Evolutionary conservation across 2,113 vertebrate genomes (phyloP).

Genomic region (Felis chaus): DNA sequence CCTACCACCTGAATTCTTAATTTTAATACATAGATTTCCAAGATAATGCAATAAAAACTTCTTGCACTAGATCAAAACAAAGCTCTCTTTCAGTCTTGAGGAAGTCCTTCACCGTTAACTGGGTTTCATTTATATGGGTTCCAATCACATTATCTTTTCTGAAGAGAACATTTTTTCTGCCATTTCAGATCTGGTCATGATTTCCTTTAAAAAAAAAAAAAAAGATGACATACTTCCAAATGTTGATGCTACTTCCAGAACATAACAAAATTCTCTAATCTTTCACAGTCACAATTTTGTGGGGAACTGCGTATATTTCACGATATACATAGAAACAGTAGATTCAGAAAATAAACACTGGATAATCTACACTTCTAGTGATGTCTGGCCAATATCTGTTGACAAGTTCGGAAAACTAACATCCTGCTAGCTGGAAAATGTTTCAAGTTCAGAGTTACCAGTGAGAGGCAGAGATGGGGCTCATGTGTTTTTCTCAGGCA

Average conservation of each 20-base stretch:
- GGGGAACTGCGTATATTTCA: not conserved
- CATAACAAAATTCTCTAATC: not conserved
- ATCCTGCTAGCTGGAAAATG: not conserved
- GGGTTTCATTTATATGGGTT: not conserved
- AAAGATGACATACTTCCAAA: not conserved
- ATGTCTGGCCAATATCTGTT: not conserved
- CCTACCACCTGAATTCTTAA: not conserved
- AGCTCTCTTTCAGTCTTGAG: not conserved
- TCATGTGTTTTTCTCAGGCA: not conserved
- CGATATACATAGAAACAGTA: not conserved
- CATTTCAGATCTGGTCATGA: slow-evolving; percentile 94
- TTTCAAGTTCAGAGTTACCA: not conserved
- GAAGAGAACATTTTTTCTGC: slow-evolving; percentile 89
- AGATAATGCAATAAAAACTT: not conserved
- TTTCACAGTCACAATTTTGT: not conserved
- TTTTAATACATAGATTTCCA: not conserved
- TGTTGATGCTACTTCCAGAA: not conserved
- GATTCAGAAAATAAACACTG: not conserved
- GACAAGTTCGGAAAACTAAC: not conserved
- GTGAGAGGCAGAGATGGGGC: not conserved
- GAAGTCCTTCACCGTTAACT: not conserved
- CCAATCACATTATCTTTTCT: slow-evolving; percentile 78
- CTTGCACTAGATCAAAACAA: not conserved
- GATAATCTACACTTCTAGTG: not conserved
- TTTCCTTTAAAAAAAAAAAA: slow-evolving; percentile 84